These are phyloP conservation scores for Prochilodus magdalenae DNA, from an alignment of 2,113 vertebrate genomes.

Conservation along the genomic window DNA sequence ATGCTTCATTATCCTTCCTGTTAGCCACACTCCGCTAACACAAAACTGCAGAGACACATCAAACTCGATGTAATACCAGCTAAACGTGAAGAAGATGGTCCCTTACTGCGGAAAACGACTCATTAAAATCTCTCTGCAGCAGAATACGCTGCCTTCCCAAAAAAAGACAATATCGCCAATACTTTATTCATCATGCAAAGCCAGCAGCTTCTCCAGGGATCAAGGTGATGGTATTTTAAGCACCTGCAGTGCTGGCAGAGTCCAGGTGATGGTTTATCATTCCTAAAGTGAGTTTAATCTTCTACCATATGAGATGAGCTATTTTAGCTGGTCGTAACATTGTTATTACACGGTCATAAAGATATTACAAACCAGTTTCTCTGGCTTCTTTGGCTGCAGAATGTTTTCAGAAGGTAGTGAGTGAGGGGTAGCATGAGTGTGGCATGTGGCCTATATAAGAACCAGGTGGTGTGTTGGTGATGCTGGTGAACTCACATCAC, in stretches of 20 bases:
- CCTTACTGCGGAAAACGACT: constrained; percentile 25
- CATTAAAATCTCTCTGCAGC: constrained; percentile 39
- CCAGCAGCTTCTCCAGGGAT: constrained; percentile 6
- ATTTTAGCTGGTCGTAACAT: neutral
- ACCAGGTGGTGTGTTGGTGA: too few species aligned
- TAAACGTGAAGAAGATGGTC: constrained; percentile 18
- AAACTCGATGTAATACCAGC: constrained; percentile 33
- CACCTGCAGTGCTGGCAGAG: neutral
- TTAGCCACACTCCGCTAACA: neutral
- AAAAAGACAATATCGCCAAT: constrained; percentile 2
- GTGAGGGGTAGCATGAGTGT: too few species aligned
- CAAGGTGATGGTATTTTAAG: constrained; percentile 16
- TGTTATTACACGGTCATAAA: neutral
- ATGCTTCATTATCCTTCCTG: too few species aligned
- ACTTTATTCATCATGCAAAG: constrained; percentile 27
- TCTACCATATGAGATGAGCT: neutral
- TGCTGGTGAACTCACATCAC: too few species aligned
- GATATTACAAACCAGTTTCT: neutral
- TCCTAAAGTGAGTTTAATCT: neutral
- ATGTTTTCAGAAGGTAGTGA: too few species aligned
- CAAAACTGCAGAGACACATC: constrained; percentile 30
- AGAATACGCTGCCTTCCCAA: constrained; percentile 3
- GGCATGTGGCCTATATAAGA: too few species aligned
- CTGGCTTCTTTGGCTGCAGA: too few species aligned
- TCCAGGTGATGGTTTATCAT: neutral